Evolutionary conservation across 92 coral and sea anemone species (phyloP).

Genomic region (Nematostella vectensis): DNA sequence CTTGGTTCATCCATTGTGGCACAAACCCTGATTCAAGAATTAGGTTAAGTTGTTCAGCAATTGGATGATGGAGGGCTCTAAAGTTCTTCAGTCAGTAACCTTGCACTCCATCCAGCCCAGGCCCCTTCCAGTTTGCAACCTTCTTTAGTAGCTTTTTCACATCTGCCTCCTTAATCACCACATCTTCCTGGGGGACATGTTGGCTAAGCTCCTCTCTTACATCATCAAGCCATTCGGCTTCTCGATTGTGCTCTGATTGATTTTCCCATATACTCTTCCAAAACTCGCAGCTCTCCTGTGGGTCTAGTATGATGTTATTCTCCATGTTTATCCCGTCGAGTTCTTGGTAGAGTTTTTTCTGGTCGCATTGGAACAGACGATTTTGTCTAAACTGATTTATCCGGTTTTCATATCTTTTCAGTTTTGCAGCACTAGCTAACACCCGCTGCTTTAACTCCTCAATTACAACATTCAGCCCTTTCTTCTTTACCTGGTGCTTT

Average conservation of each 20-base stretch:
- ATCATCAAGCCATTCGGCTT: constrained; percentile 19
- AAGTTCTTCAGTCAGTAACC: constrained; percentile 31
- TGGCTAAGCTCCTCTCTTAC: constrained; percentile 7
- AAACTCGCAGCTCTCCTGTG: constrained; percentile 12
- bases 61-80: constrained; percentile 13
- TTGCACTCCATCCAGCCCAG: constrained; percentile 30
- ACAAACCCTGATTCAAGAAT: constrained; percentile 2
- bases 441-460: constrained; percentile 30
- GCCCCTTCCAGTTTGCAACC: constrained; percentile 19
- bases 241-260: constrained; percentile 15
- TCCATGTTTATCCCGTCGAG: constrained; percentile 8
- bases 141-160: constrained; percentile 30
- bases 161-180: constrained; percentile 6
- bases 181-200: constrained; percentile 7
- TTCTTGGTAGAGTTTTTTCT: constrained; percentile 22
- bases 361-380: constrained; percentile 17
- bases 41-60: constrained; percentile 3
- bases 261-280: constrained; percentile 25
- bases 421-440: neutral
- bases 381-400: constrained; percentile 23
- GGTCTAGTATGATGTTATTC: constrained; percentile 15
- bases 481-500: constrained; percentile 12
- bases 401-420: constrained; percentile 12
- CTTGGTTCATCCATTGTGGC: constrained; percentile 24
- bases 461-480: constrained; percentile 20